Conservation (phyloP, 37 sponge, comb jelly and placozoan species). For the Petrosia ficiformis region DNA sequence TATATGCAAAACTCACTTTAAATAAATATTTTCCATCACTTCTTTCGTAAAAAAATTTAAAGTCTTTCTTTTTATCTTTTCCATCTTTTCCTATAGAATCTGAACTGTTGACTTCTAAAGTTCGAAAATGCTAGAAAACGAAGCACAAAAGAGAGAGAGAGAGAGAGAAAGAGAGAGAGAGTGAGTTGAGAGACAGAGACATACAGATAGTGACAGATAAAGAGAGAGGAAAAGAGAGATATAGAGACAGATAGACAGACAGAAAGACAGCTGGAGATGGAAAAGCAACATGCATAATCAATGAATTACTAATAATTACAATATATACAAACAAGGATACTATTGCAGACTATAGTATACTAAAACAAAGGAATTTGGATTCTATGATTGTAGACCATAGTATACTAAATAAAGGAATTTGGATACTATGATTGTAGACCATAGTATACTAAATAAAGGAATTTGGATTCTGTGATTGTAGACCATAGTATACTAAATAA, state of each 20-base stretch:
- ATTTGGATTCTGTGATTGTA: too few species aligned
- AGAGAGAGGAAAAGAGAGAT: conserved; percentile 16
- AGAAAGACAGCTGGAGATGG: conserved; percentile 35
- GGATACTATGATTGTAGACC: too few species aligned
- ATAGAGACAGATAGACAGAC: conserved; percentile 1
- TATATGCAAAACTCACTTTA: conserved; percentile 26
- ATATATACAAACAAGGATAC: too few species aligned
- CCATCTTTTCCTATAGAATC: conserved; percentile 29
- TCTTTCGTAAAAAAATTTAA: conserved; percentile 20
- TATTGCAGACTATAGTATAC: too few species aligned
- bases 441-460: too few species aligned
- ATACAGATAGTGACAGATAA: conserved; percentile 17
- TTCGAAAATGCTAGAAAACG: conserved; percentile 19
- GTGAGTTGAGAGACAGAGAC: conserved; percentile 26
- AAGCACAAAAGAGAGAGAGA: conserved; percentile 8
- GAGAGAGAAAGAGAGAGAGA: background rate
- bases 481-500: too few species aligned
- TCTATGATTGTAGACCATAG: too few species aligned
- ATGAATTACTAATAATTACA: background rate
- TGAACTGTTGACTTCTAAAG: conserved; percentile 5
- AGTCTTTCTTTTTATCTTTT: conserved; percentile 25
- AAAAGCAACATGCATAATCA: conserved; percentile 6
- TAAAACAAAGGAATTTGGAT: too few species aligned
- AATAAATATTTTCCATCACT: conserved; percentile 33
- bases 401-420: too few species aligned